Evolutionary conservation across 2,888 invertebrate genomes (phyloP).

Genomic region (Helobdella robusta): DNA sequence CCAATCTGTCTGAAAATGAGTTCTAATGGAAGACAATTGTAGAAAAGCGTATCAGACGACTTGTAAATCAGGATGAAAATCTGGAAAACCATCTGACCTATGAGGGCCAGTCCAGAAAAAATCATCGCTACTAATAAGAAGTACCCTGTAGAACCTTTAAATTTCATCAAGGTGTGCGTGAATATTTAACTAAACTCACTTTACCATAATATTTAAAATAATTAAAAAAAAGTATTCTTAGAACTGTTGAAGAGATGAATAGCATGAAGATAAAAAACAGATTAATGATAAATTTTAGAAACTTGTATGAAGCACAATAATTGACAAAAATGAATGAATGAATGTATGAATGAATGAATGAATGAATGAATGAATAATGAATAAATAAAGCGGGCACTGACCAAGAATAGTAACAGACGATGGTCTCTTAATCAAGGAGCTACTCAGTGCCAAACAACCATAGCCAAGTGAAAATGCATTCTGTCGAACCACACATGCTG

Average conservation of each 20-base stretch:
- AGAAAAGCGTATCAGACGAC: not conserved
- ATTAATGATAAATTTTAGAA: no score
- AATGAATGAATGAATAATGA: no score
- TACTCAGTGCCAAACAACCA: constrained; percentile 30
- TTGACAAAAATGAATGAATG: no score
- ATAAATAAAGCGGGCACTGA: constrained; percentile 24
- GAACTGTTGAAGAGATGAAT: no score
- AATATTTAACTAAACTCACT: no score
- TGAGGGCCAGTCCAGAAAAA: not conserved
- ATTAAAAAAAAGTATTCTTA: no score
- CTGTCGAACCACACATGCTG: constrained; percentile 31
- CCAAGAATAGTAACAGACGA: constrained; percentile 29
- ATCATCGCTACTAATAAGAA: constrained; percentile 1
- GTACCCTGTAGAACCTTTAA: not conserved
- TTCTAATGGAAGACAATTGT: constrained; percentile 31
- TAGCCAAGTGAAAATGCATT: constrained; percentile 35
- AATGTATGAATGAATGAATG: no score
- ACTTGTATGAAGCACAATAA: no score
- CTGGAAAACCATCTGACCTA: constrained; percentile 14
- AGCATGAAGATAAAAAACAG: no score
- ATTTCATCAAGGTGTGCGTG: no score
- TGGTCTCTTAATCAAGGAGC: constrained; percentile 31
- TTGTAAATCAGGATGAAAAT: not conserved
- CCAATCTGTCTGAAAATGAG: constrained; percentile 33
- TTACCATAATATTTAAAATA: no score